These are phyloP conservation scores for Anomalospiza imberbis DNA, from an alignment of 2,797 vertebrate species.

Conservation along the genomic window DNA sequence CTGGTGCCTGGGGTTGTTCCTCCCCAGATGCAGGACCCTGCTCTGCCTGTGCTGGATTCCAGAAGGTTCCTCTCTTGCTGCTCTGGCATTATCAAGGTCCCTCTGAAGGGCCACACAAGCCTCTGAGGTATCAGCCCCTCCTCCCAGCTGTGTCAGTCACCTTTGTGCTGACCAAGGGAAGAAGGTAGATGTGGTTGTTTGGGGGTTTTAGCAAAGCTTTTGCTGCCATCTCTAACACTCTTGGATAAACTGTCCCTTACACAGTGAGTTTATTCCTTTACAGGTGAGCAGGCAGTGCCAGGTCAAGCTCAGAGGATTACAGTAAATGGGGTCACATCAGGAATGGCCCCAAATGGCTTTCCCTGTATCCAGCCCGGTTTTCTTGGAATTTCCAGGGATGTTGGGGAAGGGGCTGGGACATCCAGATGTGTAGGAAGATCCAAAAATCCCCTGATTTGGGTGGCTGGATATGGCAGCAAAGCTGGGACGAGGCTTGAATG, in stretches of 20 bases:
- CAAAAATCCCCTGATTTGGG: too few species aligned
- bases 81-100: rapidly evolving
- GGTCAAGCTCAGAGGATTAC: not conserved
- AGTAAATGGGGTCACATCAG: not conserved
- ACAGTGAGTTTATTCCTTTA: not conserved
- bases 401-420: not conserved
- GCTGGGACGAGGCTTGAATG: too few species aligned
- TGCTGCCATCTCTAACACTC: not conserved
- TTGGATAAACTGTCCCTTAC: not conserved
- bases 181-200: not conserved
- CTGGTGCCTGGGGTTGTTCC: not conserved
- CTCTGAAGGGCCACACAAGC: not conserved
- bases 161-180: not conserved
- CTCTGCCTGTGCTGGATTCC: not conserved
- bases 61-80: not conserved
- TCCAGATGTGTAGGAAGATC: not conserved
- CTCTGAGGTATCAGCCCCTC: not conserved
- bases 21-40: not conserved
- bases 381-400: not conserved
- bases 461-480: too few species aligned
- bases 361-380: too few species aligned
- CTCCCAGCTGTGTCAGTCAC: not conserved
- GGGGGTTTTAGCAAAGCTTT: not conserved
- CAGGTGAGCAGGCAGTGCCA: not conserved
- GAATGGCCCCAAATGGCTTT: too few species aligned